Base-by-base conservation (phyloP, 2,797 vertebrate species). In the Thaleichthys pacificus region DNA sequence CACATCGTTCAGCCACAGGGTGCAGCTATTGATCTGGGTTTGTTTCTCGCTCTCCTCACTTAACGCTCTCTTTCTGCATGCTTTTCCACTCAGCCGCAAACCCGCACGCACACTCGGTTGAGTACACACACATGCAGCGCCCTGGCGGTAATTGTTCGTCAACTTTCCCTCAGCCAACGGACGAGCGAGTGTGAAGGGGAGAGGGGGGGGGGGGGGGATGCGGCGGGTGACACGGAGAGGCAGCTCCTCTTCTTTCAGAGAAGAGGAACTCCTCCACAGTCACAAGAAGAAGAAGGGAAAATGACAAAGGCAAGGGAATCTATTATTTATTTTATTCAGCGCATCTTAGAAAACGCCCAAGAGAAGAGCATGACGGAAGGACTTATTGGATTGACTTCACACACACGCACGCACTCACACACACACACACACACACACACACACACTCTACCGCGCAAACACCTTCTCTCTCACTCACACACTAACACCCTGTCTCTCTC, bases 341-440 rank as follows among this genome's bases (percentile, higher is more conserved):
- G 78, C 82, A 86, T 90, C 89, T 89, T 83, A 81, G 83, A 90
- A 85, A 87, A 30, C 66, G 69, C 80, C 88, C 76, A 81, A 82
- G 83, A 87, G 85, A 76, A 80, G 79, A 86, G 84, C 88, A 89
- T 89, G 86, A 90, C 89, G 69, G 83, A 87, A 77, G 78, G 85
- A 87, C 86, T 93, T 90, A 90, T 88, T 88, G 87, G 88, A 91
- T 92, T 90, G 90, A 88, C 82, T 86, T 77, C 82, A 71, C 78
- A 72, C 85, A 81, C 74, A 84, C 86, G n/a, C n/a, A n/a, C n/a
- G n/a, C n/a, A n/a, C n/a, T n/a, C n/a, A 74, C 63, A 67, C 67
- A 56, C 60, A 61, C 60, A 61, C 60, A 65, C 32, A 66, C 38
- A n/a, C n/a, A 74, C 63, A 67, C 67, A 56, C 60, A 61, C 60